Conservation (phyloP, 2,113 vertebrate species). For the Megaceryle maxima region DNA sequence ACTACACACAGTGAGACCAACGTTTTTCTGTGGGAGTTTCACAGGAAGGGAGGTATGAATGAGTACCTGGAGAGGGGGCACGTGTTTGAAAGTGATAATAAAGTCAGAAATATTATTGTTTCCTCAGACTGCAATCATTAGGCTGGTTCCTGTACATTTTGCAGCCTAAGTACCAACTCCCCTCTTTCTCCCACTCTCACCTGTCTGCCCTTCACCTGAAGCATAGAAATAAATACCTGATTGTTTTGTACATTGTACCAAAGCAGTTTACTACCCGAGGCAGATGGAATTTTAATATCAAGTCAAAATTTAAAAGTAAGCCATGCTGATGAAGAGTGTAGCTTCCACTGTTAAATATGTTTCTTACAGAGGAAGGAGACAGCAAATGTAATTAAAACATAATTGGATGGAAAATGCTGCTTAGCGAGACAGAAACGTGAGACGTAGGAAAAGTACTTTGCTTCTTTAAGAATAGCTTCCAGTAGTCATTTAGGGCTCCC, state of each 20-base stretch:
- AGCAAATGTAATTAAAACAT: neutral
- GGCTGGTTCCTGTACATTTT: neutral
- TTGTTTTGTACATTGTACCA: neutral
- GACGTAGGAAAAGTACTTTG: neutral
- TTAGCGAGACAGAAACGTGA: neutral
- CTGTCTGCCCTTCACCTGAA: neutral
- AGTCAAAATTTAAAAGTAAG: neutral
- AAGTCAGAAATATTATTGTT: neutral
- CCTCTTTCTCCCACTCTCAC: neutral
- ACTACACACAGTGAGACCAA: neutral
- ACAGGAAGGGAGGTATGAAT: neutral
- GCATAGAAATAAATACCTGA: neutral
- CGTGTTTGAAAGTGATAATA: neutral
- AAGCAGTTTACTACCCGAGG: neutral
- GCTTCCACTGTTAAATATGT: neutral
- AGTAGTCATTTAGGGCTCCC: neutral
- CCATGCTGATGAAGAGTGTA: neutral
- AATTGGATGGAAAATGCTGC: neutral
- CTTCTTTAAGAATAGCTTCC: neutral
- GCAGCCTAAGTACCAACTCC: neutral
- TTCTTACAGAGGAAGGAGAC: neutral
- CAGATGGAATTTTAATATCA: neutral
- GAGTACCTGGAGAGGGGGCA: neutral
- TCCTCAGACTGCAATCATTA: rapidly evolving
- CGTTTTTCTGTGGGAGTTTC: neutral